Evolutionary conservation across 1,140 invertebrate genomes (phyloP).

Genomic region (Physella acuta): DNA sequence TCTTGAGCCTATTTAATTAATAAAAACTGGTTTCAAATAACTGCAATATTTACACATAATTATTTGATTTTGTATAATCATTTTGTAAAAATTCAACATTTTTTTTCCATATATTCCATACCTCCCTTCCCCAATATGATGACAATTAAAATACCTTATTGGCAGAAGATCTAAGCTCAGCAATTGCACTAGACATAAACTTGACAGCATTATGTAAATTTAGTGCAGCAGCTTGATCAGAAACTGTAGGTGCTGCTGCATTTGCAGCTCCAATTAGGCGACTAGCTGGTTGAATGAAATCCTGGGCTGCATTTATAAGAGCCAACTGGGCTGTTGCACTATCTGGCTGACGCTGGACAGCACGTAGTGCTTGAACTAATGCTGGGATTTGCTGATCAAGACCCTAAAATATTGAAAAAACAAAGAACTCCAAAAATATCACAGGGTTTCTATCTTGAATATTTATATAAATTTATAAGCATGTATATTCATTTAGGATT

Average conservation of each 20-base stretch:
- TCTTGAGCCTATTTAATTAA: constrained; percentile 75
- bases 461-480: no score
- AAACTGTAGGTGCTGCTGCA: constrained; percentile 81
- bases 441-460: no score
- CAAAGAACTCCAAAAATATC: background rate
- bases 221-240: constrained; percentile 75
- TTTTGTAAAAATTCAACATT: no score
- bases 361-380: constrained; percentile 80
- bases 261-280: constrained; percentile 74
- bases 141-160: no score
- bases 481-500: no score
- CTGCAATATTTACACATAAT: no score
- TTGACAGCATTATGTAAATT: constrained; percentile 75
- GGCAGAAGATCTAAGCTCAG: constrained; percentile 79
- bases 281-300: constrained; percentile 75
- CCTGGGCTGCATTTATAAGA: constrained; percentile 83
- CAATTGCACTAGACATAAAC: constrained; percentile 73
- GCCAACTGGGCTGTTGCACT: constrained; percentile 76
- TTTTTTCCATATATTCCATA: no score
- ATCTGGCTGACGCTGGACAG: constrained; percentile 71
- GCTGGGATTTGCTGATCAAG: constrained; percentile 80
- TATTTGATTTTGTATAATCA: no score
- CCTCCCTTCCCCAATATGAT: no score
- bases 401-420: constrained; percentile 38
- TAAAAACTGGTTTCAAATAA: no score